A percentile compares a stretch with the other conserved stretches of the same genome.
These are phyloP conservation scores for Brachyrhaphis roseni DNA, from an alignment of 2,797 vertebrate species.

Conservation along the genomic window DNA sequence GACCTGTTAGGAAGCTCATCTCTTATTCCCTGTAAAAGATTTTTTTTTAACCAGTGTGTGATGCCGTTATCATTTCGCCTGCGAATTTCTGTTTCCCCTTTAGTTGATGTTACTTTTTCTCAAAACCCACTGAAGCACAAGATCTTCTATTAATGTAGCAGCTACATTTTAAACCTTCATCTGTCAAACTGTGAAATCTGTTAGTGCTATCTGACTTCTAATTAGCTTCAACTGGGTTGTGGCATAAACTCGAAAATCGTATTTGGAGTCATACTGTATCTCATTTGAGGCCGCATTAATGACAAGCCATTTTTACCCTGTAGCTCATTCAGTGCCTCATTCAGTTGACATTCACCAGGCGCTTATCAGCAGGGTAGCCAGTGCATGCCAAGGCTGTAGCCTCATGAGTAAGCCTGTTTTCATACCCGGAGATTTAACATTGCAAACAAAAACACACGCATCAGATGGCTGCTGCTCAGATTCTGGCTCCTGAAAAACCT, in stretches of 20 bases:
- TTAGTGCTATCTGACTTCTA: conserved; percentile 31
- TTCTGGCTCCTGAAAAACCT: conserved; percentile 29
- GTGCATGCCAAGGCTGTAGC: conserved; percentile 41
- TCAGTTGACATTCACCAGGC: conserved; percentile 59
- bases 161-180: conserved; percentile 29
- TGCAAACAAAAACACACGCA: conserved; percentile 47
- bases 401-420: conserved; percentile 51
- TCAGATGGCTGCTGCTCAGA: conserved; percentile 41
- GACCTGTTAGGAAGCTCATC: conserved; percentile 53
- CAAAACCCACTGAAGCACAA: conserved; percentile 13
- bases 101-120: conserved; percentile 15
- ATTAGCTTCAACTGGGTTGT: conserved; percentile 31
- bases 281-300: conserved; percentile 51
- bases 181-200: conserved; percentile 26
- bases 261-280: conserved; percentile 43
- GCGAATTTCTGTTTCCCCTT: conserved; percentile 29
- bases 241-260: conserved; percentile 31
- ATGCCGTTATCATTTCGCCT: conserved; percentile 35
- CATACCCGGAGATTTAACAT: conserved; percentile 38
- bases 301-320: conserved; percentile 38
- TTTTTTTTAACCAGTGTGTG: background rate
- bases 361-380: conserved; percentile 36
- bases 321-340: conserved; percentile 47
- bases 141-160: conserved; percentile 45
- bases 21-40: conserved; percentile 37